Base-by-base conservation (phyloP, 2,797 vertebrate species). In the Mus caroli region DNA sequence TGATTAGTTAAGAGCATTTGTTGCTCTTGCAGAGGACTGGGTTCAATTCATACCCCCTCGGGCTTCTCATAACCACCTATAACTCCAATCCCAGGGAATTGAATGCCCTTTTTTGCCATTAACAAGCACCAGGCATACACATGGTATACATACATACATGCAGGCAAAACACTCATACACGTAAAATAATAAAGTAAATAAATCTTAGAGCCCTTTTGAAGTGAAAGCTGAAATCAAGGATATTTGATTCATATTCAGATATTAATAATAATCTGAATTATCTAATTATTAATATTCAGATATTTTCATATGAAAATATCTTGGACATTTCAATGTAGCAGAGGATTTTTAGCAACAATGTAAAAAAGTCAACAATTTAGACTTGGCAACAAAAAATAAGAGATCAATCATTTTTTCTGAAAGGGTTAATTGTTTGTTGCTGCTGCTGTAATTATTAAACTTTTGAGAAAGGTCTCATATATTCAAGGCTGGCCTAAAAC, bases 341-440 rank as follows among this genome's bases (percentile, higher is more conserved):
- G 58, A 86, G 90, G 62, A 13, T 84, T 78, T 20, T 78, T 90
- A 84, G 84, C 64, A 62, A 90, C 9, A 92, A 62, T 60, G 86
- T 19, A 94, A 28, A 58, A 82, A 92, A 76, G 37, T 2, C 73
- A 91, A 75, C 13, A 34, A 75, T 67, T 64, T 76, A 22, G 19
- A 91, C 40, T 69, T 91, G 40, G 54, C 37, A 79, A 92, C 87
- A 67, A 73, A 73, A 73, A 92, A 79, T 15, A 95, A 19, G 73
- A 50, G 37, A 69, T 79, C 50, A 95, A 78, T 11, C 43, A 75
- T 82, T 64, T 92, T 40, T 71, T 84, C 50, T 90, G 73, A 7
- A 67, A 62, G 20, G 77, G 77, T 79, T 31, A 28, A 22, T 37
- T 37, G 50, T 52, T 82, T 58, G 22, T 22, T 82, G 34, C 37